Percentiles rank a stretch among this genome's conserved stretches.
Evolutionary conservation across 2,797 vertebrate species (phyloP).

Genomic region (Pantherophis alleghaniensis): DNA sequence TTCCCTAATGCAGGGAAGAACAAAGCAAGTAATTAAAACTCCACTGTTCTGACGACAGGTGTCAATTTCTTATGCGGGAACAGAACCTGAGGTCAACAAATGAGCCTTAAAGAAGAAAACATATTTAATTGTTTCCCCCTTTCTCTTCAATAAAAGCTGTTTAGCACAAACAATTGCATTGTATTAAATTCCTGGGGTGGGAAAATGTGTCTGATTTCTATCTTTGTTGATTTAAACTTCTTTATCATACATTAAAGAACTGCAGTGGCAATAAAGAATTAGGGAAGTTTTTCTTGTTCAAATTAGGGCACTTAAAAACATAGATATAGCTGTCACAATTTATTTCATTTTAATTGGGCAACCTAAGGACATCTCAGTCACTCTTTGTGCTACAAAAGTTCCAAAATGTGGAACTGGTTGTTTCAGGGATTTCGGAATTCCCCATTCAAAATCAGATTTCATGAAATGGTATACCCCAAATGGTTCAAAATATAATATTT

Average conservation of each 20-base stretch:
- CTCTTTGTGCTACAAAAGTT: background rate
- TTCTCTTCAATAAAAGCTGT: constrained; percentile 5
- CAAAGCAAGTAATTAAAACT: background rate
- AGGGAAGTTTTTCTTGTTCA: background rate
- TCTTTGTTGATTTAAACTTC: background rate
- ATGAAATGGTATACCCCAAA: background rate
- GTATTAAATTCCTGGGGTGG: background rate
- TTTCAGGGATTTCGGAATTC: background rate
- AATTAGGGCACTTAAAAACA: background rate
- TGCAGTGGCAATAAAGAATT: background rate
- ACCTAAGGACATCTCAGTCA: background rate
- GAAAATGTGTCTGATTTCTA: background rate
- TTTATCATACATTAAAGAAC: background rate
- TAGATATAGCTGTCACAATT: background rate
- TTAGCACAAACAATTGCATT: background rate
- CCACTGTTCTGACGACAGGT: background rate
- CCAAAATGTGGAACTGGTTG: background rate
- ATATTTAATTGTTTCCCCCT: background rate
- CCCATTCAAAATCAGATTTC: background rate
- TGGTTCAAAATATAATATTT: background rate
- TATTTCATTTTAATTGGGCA: background rate
- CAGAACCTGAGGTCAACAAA: background rate
- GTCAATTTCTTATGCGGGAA: background rate
- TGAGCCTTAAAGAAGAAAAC: background rate
- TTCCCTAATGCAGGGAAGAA: background rate